A percentile compares a stretch with the other conserved stretches of the same genome.
Conservation (phyloP, 2,797 vertebrate species). For the Enteromius afrohamiltoni region DNA sequence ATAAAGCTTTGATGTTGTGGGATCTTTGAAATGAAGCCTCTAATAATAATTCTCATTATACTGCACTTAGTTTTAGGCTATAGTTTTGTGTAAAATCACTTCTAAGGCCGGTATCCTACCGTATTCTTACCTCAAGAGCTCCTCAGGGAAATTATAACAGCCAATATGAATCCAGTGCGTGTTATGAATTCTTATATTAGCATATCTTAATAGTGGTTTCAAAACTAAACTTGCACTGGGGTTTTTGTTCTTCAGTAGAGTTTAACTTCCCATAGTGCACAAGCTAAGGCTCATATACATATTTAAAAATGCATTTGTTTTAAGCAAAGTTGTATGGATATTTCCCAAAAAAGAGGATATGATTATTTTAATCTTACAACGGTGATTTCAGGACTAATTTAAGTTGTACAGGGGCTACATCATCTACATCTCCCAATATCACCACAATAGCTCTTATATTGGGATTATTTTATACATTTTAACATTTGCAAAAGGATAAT, state of each 20-base stretch:
- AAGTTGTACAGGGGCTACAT: slow-evolving; percentile 2
- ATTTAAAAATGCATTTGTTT: neutral
- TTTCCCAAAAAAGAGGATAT: neutral
- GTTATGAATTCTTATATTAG: slow-evolving; percentile 6
- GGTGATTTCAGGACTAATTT: neutral
- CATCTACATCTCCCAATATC: neutral
- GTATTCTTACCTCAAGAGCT: slow-evolving; percentile 17
- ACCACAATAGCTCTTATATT: neutral
- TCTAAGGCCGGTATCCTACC: neutral
- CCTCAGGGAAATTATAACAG: slow-evolving; percentile 17
- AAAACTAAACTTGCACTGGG: neutral
- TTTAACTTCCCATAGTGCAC: neutral
- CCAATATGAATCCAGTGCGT: neutral
- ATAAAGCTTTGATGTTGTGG: neutral
- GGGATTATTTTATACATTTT: neutral
- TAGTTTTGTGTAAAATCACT: neutral
- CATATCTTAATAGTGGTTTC: neutral
- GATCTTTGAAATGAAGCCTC: neutral
- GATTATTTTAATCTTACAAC: neutral
- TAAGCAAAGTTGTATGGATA: neutral
- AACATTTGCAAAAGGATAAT: neutral
- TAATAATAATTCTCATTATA: neutral
- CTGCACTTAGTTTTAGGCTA: neutral
- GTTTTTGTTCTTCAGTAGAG: neutral
- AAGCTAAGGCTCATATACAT: neutral